A percentile compares a stretch with the other conserved stretches of the same genome.
These are phyloP conservation scores for Brachyptera risi DNA, from an alignment of 2,888 invertebrate species.

Conservation along the genomic window DNA sequence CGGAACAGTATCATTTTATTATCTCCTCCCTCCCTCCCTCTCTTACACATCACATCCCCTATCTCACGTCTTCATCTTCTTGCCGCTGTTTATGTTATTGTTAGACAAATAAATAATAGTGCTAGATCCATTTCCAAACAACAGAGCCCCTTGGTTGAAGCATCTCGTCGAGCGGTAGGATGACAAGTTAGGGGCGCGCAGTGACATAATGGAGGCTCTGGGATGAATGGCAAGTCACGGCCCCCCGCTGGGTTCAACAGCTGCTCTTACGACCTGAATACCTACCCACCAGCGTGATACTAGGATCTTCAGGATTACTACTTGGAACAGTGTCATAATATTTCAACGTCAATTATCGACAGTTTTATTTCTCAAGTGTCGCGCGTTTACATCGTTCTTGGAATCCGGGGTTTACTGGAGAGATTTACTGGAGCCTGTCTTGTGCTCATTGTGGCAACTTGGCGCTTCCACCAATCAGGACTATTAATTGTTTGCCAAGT, in stretches of 20 bases:
- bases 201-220: neutral
- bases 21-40: neutral
- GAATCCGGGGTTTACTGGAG: too few species aligned
- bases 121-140: too few species aligned
- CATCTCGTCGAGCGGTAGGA: too few species aligned
- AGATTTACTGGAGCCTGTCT: too few species aligned
- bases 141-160: too few species aligned
- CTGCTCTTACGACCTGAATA: neutral
- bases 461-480: too few species aligned
- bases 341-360: conserved; percentile 6
- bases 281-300: neutral
- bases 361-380: neutral
- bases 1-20: neutral
- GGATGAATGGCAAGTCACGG: conserved; percentile 2
- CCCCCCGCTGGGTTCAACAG: conserved; percentile 6
- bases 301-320: neutral
- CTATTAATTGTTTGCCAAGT: too few species aligned
- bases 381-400: too few species aligned
- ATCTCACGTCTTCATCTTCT: neutral
- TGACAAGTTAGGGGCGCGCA: neutral
- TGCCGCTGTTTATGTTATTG: neutral
- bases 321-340: neutral
- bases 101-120: too few species aligned
- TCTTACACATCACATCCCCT: too few species aligned
- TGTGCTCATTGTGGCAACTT: too few species aligned